phyloP scores from a whole-genome alignment of 2,113 vertebrate species.

The Cygnus buccinator region DNA sequence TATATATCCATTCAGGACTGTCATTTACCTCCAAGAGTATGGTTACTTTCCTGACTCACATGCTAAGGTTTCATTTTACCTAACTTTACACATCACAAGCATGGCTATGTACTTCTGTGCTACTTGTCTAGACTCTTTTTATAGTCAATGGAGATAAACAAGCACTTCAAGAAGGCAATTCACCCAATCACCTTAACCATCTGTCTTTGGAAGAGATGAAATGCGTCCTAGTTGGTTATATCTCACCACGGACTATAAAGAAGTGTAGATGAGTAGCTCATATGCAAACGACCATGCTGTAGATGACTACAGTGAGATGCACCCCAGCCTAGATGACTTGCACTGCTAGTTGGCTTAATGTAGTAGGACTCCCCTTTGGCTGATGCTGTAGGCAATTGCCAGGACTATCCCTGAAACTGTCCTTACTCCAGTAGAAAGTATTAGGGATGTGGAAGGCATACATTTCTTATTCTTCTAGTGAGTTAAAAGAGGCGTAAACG shows the following conservation, averaged over 20 bases:
- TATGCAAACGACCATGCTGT: not conserved
- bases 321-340: not conserved
- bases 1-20: not conserved
- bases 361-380: not conserved
- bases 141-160: not conserved
- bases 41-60: not conserved
- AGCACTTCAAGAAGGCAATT: not conserved
- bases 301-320: not conserved
- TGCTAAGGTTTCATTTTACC: not conserved
- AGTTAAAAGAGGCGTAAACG: not conserved
- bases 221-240: not conserved
- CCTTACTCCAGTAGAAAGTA: not conserved
- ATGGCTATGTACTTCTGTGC: not conserved
- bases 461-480: not conserved
- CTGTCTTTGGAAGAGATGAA: not conserved
- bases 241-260: not conserved
- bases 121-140: not conserved
- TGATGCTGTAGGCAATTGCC: not conserved
- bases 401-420: not conserved
- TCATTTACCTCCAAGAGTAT: not conserved
- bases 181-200: not conserved
- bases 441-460: not conserved
- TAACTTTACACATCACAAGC: not conserved
- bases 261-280: not conserved
- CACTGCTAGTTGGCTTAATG: not conserved